Conservation (phyloP, 2,888 invertebrate species). For the Imbricaverruca yamaguchii region DNA sequence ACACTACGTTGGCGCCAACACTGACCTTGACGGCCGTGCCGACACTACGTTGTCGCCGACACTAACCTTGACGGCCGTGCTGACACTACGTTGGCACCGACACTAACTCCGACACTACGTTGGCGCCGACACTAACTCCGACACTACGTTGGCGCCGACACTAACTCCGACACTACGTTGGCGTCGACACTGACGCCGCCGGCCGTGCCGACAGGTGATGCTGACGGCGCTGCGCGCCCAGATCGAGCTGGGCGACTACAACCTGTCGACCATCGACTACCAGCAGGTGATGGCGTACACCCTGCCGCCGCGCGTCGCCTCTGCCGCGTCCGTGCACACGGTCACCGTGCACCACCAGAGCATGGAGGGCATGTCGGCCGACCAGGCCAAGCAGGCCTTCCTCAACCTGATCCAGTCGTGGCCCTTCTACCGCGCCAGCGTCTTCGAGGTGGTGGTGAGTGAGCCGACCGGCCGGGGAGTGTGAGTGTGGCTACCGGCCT, state of each 20-base stretch:
- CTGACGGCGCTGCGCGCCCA: slow-evolving; percentile 88
- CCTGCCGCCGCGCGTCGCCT: slow-evolving; percentile 72
- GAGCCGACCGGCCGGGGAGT: neutral
- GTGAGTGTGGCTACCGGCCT: no score
- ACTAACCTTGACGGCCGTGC: neutral
- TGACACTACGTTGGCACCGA: slow-evolving; percentile 38
- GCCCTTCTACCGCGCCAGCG: slow-evolving; percentile 85
- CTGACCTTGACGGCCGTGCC: neutral
- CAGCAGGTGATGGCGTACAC: slow-evolving; percentile 62
- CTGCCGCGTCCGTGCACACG: slow-evolving; percentile 68
- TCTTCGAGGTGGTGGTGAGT: slow-evolving; percentile 86
- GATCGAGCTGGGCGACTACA: slow-evolving; percentile 74
- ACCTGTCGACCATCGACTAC: slow-evolving; percentile 31
- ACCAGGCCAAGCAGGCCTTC: slow-evolving; percentile 84
- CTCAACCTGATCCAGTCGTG: slow-evolving; percentile 86
- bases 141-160: no score
- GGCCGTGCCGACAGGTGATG: slow-evolving; percentile 60
- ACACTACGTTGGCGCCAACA: no score
- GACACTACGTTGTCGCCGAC: slow-evolving; percentile 38
- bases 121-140: neutral
- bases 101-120: neutral
- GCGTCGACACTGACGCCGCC: neutral
- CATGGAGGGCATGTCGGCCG: slow-evolving; percentile 72
- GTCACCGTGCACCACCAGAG: slow-evolving; percentile 87
- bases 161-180: neutral